These are phyloP conservation scores for Acrossocheilus fasciatus DNA, from an alignment of 2,797 vertebrate species.

Conservation along the genomic window DNA sequence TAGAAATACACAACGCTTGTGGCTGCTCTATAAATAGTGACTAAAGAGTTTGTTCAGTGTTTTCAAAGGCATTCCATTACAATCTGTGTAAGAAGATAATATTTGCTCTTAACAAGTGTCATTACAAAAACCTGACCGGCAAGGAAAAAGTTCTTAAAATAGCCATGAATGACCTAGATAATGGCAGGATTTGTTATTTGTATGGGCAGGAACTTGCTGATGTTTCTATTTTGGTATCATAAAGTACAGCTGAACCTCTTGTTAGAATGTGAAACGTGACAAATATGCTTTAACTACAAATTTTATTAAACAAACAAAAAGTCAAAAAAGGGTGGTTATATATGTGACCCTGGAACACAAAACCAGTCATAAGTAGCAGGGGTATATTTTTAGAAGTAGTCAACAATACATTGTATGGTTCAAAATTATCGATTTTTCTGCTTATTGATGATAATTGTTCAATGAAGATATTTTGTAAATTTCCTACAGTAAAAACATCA, in stretches of 20 bases:
- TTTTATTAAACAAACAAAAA: background rate
- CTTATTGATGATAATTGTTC: too few species aligned
- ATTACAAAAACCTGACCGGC: conserved; percentile 17
- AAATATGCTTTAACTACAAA: background rate
- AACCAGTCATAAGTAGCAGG: too few species aligned
- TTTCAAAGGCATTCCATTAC: conserved; percentile 18
- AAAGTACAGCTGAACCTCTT: background rate
- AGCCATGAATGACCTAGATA: conserved; percentile 31
- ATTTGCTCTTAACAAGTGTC: conserved; percentile 13
- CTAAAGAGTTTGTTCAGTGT: conserved; percentile 28
- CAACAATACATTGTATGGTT: too few species aligned
- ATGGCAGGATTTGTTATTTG: background rate
- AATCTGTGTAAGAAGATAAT: conserved; percentile 29
- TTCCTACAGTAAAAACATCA: too few species aligned
- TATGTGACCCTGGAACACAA: too few species aligned
- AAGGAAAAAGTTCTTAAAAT: conserved; percentile 53
- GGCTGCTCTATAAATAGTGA: conserved; percentile 46
- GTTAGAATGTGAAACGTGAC: background rate
- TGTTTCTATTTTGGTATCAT: conserved; percentile 46
- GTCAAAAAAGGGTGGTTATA: background rate
- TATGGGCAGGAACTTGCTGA: background rate
- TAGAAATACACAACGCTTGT: conserved; percentile 46
- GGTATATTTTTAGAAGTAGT: too few species aligned
- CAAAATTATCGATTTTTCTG: too few species aligned
- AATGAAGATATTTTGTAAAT: too few species aligned